Conservation (phyloP, 2,888 invertebrate species). For the Nemotelus pantherinus region DNA sequence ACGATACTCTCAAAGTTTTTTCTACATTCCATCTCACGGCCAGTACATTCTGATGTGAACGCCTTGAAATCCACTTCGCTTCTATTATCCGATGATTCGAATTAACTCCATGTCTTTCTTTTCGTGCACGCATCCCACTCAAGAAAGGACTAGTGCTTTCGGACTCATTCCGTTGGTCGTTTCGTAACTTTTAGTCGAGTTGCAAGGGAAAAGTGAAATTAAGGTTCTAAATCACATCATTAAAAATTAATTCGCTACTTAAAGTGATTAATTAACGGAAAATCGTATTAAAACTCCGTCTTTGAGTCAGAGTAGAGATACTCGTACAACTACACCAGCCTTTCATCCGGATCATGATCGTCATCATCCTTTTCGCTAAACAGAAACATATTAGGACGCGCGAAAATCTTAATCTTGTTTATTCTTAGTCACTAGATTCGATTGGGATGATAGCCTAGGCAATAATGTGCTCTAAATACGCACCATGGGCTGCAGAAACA, state of each 20-base stretch:
- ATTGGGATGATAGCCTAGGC: not conserved
- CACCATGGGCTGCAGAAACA: not conserved
- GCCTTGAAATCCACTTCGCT: conserved; percentile 12
- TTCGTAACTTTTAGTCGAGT: not conserved
- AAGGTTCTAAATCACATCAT: conserved; percentile 49
- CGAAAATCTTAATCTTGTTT: conserved; percentile 25
- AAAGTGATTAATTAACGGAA: conserved; percentile 50
- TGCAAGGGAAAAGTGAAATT: conserved; percentile 43
- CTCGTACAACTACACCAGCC: conserved; percentile 10
- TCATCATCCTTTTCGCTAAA: not conserved
- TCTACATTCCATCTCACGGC: too few species aligned
- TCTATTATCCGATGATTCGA: conserved; percentile 19
- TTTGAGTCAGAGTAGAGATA: conserved; percentile 27
- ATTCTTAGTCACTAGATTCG: conserved; percentile 5
- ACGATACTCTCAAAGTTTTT: too few species aligned
- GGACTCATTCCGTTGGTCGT: not conserved
- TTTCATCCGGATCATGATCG: not conserved
- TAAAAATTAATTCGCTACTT: conserved; percentile 50
- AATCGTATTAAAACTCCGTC: conserved; percentile 47
- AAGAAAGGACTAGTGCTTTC: not conserved
- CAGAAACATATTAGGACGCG: conserved; percentile 3
- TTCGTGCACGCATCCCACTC: not conserved
- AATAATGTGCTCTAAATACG: not conserved
- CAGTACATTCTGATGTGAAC: not conserved
- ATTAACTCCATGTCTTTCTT: not conserved